Percentiles rank a stretch among this genome's conserved stretches.
phyloP scores from a whole-genome alignment of 2,888 invertebrate species.

The Leucania comma region DNA sequence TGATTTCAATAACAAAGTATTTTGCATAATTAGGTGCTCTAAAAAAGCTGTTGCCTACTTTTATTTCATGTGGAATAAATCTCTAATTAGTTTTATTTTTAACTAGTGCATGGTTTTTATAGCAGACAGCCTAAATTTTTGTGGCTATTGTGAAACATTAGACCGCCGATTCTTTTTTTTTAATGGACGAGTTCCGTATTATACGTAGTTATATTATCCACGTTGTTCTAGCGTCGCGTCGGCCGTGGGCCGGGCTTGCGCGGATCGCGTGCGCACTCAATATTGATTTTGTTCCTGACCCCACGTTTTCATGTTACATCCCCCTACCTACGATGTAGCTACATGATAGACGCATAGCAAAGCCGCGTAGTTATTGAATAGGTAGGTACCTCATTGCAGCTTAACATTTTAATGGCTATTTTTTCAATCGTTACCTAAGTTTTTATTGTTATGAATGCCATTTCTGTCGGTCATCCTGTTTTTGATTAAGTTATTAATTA shows the following conservation, averaged over 20 bases:
- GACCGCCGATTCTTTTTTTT: constrained; percentile 17
- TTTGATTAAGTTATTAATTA: not conserved
- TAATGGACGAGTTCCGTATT: constrained; percentile 1
- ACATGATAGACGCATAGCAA: constrained; percentile 42
- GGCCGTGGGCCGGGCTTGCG: constrained; percentile 67
- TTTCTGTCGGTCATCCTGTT: not conserved
- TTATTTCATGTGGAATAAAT: not conserved
- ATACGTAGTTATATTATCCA: constrained; percentile 27
- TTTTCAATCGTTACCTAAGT: not conserved
- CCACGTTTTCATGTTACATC: constrained; percentile 68
- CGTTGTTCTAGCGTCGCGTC: constrained; percentile 27
- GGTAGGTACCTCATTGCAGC: constrained; percentile 12
- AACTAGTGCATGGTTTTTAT: not conserved
- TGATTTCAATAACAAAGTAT: not conserved
- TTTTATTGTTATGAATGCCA: not conserved
- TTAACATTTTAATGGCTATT: constrained; percentile 14
- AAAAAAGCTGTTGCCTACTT: not conserved
- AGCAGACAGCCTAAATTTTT: not conserved
- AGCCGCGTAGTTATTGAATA: constrained; percentile 33
- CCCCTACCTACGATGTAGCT: constrained; percentile 63
- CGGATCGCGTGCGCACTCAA: constrained; percentile 85
- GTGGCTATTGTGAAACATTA: not conserved
- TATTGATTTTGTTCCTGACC: constrained; percentile 80
- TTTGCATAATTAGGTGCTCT: not conserved
- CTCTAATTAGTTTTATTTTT: not conserved